phyloP scores from a whole-genome alignment of 2,113 vertebrate genomes.

The Microtus montanus region DNA sequence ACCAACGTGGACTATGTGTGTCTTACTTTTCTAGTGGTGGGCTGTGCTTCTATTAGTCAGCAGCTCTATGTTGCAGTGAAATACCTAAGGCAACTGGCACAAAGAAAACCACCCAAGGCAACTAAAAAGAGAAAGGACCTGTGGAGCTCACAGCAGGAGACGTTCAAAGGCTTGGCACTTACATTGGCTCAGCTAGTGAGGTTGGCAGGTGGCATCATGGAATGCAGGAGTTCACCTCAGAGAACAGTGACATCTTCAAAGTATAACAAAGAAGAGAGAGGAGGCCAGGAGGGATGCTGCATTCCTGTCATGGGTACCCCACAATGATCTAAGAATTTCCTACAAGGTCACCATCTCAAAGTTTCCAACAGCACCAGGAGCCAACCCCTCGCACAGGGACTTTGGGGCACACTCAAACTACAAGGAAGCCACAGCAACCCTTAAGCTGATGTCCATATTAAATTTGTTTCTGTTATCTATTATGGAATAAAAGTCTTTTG shows the following conservation, averaged over 20 bases:
- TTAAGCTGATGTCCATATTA: not conserved
- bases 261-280: not conserved
- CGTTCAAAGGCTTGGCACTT: not conserved
- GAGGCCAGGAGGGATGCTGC: not conserved
- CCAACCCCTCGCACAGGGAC: not conserved
- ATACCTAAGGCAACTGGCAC: not conserved
- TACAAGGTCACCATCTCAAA: not conserved
- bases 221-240: not conserved
- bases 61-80: not conserved
- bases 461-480: not conserved
- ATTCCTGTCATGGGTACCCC: not conserved
- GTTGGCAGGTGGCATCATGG: no score
- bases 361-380: no score
- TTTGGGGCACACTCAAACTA: not conserved
- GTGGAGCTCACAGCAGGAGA: not conserved
- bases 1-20: not conserved
- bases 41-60: not conserved
- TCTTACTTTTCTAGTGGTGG: not conserved
- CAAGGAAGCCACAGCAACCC: not conserved
- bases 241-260: not conserved
- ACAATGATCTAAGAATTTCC: not conserved
- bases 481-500: not conserved
- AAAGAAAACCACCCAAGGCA: not conserved
- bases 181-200: not conserved
- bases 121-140: not conserved